These are phyloP conservation scores for Rotaria magnacalcarata DNA, from an alignment of 2,888 invertebrate species.

Conservation along the genomic window DNA sequence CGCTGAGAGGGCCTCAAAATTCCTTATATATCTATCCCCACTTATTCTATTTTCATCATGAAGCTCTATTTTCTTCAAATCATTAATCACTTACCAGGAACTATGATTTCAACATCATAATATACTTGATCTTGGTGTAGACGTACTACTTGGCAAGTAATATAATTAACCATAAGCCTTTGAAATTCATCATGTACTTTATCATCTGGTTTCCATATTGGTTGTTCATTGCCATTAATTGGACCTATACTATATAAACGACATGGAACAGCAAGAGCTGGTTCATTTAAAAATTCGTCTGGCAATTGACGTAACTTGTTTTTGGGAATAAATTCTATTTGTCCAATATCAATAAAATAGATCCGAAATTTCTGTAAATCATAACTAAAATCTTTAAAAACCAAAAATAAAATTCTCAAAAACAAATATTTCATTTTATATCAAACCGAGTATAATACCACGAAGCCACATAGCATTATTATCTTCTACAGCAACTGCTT, in stretches of 20 bases:
- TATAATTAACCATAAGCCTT: background rate
- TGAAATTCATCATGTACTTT: constrained; percentile 7
- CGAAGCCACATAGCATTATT: constrained; percentile 19
- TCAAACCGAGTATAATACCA: background rate
- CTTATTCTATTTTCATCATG: too few species aligned
- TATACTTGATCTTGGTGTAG: background rate
- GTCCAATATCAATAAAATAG: constrained; percentile 15
- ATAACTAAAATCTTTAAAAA: background rate
- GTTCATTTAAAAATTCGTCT: background rate
- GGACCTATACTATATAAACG: background rate
- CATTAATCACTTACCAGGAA: background rate
- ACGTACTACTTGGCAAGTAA: background rate
- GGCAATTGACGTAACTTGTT: background rate
- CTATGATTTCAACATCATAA: background rate
- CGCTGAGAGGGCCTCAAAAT: too few species aligned
- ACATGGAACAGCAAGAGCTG: constrained; percentile 31
- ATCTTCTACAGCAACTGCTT: background rate
- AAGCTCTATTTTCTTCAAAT: too few species aligned
- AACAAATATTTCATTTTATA: background rate
- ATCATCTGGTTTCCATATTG: background rate
- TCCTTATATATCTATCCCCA: too few species aligned
- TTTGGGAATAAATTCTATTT: background rate
- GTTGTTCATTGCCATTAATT: background rate
- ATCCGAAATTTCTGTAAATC: background rate
- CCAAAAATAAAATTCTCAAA: background rate